Conservation (phyloP, 2,888 invertebrate species). For the Scelioninae gen. 1 region DNA sequence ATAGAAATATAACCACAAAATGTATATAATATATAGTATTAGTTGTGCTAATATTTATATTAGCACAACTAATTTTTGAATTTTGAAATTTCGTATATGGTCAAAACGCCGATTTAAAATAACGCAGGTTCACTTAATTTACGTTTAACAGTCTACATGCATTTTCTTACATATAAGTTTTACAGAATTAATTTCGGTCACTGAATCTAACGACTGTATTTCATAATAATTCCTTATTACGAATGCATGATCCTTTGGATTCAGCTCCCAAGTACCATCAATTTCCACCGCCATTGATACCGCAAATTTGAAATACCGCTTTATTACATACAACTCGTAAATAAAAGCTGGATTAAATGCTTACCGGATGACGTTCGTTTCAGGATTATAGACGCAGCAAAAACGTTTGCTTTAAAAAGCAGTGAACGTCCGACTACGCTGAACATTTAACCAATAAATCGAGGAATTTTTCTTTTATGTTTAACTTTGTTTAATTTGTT, state of each 20-base stretch:
- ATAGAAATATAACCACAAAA: too few species aligned
- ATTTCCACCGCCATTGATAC: not conserved
- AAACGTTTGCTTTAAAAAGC: conserved; percentile 11
- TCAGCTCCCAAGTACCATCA: not conserved
- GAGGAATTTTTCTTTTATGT: too few species aligned
- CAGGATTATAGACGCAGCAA: not conserved
- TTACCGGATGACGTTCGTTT: conserved; percentile 7
- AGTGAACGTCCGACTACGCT: not conserved
- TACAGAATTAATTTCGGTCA: conserved; percentile 10
- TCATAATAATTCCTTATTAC: not conserved
- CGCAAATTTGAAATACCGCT: not conserved
- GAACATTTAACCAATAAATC: conserved; percentile 11
- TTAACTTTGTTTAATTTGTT: too few species aligned
- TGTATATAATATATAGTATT: too few species aligned
- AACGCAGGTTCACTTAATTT: not conserved
- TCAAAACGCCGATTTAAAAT: not conserved
- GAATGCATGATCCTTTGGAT: not conserved
- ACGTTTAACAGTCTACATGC: not conserved
- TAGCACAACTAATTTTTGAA: too few species aligned
- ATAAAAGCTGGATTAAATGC: conserved; percentile 17
- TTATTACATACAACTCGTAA: not conserved
- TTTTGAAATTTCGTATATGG: too few species aligned
- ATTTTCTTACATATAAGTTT: conserved; percentile 3
- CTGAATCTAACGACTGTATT: not conserved
- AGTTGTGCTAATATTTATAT: too few species aligned